Percentiles rank a stretch among this genome's conserved stretches.
Conservation (phyloP, 2,113 vertebrate species). For the Atlantisia rogersi region DNA sequence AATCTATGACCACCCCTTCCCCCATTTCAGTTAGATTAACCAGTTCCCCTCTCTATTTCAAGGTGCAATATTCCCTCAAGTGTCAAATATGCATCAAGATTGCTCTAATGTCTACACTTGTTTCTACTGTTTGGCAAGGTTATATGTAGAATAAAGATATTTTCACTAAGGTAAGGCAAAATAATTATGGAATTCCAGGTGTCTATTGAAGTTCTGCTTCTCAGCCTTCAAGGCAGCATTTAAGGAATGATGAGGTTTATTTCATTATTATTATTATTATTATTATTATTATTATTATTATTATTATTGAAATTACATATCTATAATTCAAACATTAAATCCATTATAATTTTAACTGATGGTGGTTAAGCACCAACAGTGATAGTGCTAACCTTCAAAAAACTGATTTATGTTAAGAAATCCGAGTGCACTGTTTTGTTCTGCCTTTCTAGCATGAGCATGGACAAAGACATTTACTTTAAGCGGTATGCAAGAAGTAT, state of each 20-base stretch:
- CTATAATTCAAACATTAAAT: neutral
- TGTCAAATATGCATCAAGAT: neutral
- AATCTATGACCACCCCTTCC: neutral
- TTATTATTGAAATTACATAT: neutral
- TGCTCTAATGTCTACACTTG: neutral
- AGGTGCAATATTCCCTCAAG: neutral
- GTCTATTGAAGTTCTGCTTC: neutral
- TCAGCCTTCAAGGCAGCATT: neutral
- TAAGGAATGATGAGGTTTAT: neutral
- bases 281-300: neutral
- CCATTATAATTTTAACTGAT: neutral
- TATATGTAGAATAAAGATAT: neutral
- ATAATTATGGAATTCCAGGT: neutral
- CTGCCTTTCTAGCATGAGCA: neutral
- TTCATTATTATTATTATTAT: neutral
- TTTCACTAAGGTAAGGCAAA: neutral
- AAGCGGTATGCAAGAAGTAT: neutral
- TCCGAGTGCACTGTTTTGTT: neutral
- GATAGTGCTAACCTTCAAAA: neutral
- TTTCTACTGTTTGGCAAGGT: neutral
- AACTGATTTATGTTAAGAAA: neutral
- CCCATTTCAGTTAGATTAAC: neutral
- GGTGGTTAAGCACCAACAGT: neutral
- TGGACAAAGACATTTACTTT: neutral
- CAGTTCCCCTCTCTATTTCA: neutral